phyloP scores from a whole-genome alignment of 2,113 vertebrate genomes.

The Chlorodrepanis virens region DNA sequence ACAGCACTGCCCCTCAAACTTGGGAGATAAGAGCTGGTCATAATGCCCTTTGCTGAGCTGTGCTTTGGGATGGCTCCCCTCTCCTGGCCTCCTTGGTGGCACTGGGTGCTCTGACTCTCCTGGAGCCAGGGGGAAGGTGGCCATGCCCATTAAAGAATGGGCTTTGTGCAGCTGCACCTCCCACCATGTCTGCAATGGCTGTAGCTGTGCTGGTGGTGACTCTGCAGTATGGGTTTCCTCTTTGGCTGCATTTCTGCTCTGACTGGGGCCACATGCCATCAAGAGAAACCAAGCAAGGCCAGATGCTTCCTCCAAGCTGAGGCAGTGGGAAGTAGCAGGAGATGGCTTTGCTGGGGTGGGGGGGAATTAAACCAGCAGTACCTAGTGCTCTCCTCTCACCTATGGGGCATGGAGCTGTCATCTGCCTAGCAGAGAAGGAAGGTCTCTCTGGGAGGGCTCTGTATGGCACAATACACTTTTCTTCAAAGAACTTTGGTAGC shows the following conservation, averaged over 20 bases:
- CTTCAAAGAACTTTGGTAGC: not conserved
- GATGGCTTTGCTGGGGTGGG: not conserved
- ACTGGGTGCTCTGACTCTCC: not conserved
- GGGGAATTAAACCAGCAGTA: not conserved
- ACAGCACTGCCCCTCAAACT: not conserved
- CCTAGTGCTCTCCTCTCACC: not conserved
- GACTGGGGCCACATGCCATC: not conserved
- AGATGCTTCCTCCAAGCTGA: not conserved
- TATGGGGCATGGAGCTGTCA: not conserved
- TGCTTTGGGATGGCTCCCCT: not conserved
- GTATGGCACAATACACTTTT: not conserved
- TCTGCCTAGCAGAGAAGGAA: not conserved
- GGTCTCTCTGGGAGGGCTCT: not conserved
- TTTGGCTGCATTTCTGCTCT: not conserved
- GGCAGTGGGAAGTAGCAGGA: not conserved
- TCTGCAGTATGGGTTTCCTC: not conserved
- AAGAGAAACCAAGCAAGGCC: not conserved
- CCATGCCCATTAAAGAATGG: rapidly evolving
- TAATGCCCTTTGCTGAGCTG: not conserved
- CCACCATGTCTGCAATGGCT: rapidly evolving
- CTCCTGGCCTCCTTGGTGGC: not conserved
- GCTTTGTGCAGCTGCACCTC: not conserved
- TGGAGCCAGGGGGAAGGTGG: not conserved
- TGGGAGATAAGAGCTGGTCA: not conserved
- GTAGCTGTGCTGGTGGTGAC: not conserved